Evolutionary conservation across 2,113 vertebrate species (phyloP).

Genomic region (Thalassoma bifasciatum): DNA sequence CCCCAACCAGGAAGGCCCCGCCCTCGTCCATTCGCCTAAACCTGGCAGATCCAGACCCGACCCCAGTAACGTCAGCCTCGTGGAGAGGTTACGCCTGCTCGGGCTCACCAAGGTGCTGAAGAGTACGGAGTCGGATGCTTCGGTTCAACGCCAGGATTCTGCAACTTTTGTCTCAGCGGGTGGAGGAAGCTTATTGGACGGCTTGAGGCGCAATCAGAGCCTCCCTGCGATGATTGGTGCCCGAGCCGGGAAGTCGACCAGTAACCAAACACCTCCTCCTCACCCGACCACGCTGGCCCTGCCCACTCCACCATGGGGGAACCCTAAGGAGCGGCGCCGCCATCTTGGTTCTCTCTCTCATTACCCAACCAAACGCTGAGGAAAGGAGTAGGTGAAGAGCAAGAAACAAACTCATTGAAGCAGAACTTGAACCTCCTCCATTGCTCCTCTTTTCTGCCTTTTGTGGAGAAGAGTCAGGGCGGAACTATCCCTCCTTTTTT

Average conservation of each 20-base stretch:
- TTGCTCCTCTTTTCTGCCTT: constrained; percentile 35
- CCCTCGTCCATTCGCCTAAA: constrained; percentile 26
- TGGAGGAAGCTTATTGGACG: constrained; percentile 88
- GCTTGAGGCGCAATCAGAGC: constrained; percentile 94
- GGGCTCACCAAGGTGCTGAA: constrained; percentile 89
- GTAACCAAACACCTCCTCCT: constrained; percentile 60
- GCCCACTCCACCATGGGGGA: constrained; percentile 75
- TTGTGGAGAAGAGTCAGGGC: constrained; percentile 12
- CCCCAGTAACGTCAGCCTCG: constrained; percentile 82
- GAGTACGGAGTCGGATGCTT: constrained; percentile 61
- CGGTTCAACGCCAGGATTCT: constrained; percentile 80
- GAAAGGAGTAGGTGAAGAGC: not conserved
- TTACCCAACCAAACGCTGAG: constrained; percentile 63
- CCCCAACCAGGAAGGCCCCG: constrained; percentile 50
- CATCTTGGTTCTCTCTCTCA: constrained; percentile 63
- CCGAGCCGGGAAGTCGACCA: constrained; percentile 74
- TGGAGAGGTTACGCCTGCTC: constrained; percentile 90
- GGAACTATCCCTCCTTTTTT: constrained; percentile 45
- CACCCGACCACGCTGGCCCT: constrained; percentile 80
- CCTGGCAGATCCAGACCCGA: constrained; percentile 40
- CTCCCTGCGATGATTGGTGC: constrained; percentile 91
- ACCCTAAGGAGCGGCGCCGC: constrained; percentile 79
- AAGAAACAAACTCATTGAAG: not conserved
- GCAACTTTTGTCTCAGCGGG: constrained; percentile 87
- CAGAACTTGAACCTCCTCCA: not conserved